phyloP scores from a whole-genome alignment of 1,140 invertebrate genomes.

The Rhyacophila brunnea region DNA sequence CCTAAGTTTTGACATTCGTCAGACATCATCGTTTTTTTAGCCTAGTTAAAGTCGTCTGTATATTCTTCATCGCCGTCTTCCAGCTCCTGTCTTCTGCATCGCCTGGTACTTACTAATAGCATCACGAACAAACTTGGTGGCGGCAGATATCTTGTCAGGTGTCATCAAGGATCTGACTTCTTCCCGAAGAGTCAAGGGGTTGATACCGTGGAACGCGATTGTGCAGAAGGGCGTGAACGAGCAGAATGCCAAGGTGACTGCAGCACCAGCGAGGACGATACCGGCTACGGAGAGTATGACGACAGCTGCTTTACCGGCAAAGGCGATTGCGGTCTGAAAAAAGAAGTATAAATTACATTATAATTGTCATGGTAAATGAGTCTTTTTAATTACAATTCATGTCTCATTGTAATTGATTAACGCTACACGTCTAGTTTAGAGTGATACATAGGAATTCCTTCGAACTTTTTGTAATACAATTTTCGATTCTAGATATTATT shows the following conservation, averaged over 20 bases:
- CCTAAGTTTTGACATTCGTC: too few species aligned
- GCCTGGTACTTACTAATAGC: constrained; percentile 66
- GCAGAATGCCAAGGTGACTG: constrained; percentile 61
- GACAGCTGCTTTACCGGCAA: constrained; percentile 41
- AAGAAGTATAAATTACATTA: neutral
- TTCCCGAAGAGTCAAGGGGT: constrained; percentile 37
- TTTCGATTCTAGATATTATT: too few species aligned
- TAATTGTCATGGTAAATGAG: neutral
- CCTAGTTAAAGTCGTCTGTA: neutral
- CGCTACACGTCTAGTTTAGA: too few species aligned
- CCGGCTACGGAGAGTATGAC: constrained; percentile 51
- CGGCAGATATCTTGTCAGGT: constrained; percentile 58
- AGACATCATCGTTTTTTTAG: too few species aligned
- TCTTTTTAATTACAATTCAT: too few species aligned
- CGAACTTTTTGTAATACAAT: too few species aligned
- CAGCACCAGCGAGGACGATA: constrained; percentile 56
- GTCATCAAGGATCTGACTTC: constrained; percentile 49
- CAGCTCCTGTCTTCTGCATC: constrained; percentile 43
- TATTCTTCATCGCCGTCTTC: constrained; percentile 1
- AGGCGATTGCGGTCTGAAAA: constrained; percentile 46
- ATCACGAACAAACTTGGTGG: constrained; percentile 60
- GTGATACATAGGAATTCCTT: too few species aligned
- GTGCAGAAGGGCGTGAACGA: constrained; percentile 65
- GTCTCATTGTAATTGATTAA: too few species aligned
- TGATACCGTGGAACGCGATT: constrained; percentile 56